Percentiles rank a stretch among this genome's conserved stretches.
Evolutionary conservation across 1,140 invertebrate genomes (phyloP).

Genomic region (Nasonia vitripennis): DNA sequence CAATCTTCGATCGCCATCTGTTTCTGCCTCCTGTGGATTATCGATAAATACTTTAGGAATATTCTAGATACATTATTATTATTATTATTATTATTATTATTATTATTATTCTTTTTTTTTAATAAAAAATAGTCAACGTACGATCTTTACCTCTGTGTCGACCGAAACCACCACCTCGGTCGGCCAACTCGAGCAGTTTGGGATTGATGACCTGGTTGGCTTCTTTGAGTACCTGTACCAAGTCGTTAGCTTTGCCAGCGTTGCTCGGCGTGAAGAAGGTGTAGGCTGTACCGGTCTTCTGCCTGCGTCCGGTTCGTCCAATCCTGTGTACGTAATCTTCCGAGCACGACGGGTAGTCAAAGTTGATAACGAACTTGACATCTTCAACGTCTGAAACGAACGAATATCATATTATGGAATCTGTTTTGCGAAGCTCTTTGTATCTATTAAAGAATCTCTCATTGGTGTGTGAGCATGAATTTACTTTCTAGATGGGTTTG

Average conservation of each 20-base stretch:
- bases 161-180: conserved; percentile 69
- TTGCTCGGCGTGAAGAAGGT: conserved; percentile 98
- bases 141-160: conserved; percentile 65
- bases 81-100: background rate
- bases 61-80: background rate
- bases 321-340: conserved; percentile 99
- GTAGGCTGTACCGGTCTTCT: conserved; percentile 97
- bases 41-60: background rate
- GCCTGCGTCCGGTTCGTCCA: conserved; percentile 95
- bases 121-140: conserved; percentile 1
- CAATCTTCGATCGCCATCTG: conserved; percentile 68
- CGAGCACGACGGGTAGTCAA: conserved; percentile 98
- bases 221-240: conserved; percentile 94
- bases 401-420: conserved; percentile 33
- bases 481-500: background rate
- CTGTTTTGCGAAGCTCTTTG: background rate
- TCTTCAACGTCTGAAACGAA: conserved; percentile 96
- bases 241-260: conserved; percentile 92
- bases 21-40: conserved; percentile 67
- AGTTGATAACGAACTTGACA: conserved; percentile 99
- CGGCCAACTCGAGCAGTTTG: conserved; percentile 80
- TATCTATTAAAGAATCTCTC: background rate
- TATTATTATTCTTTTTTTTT: background rate
- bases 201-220: conserved; percentile 94
- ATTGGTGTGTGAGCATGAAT: conserved; percentile 17